Evolutionary conservation across 1,140 invertebrate genomes (phyloP).

Genomic region (Dreissena rostriformis): DNA sequence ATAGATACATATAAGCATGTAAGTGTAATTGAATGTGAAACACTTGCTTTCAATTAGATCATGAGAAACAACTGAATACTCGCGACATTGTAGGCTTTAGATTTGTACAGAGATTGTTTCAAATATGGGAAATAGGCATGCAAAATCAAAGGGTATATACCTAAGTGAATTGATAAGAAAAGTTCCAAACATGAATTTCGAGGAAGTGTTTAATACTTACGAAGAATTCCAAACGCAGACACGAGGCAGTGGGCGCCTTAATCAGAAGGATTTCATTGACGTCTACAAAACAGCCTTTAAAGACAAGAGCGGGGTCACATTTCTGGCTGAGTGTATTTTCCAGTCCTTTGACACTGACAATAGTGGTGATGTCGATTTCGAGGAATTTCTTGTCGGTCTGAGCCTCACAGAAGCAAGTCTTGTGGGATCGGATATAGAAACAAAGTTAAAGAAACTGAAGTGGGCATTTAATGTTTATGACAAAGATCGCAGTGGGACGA

Average conservation of each 20-base stretch:
- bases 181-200: conserved; percentile 39
- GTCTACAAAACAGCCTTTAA: conserved; percentile 39
- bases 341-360: conserved; percentile 36
- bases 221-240: conserved; percentile 18
- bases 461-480: conserved; percentile 51
- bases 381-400: conserved; percentile 46
- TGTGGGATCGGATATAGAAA: not conserved
- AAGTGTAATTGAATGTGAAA: too few species aligned
- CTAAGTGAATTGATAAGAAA: conserved; percentile 23
- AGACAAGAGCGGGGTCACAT: not conserved
- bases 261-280: conserved; percentile 9
- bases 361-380: conserved; percentile 32
- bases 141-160: conserved; percentile 12
- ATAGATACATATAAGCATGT: too few species aligned
- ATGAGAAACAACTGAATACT: too few species aligned
- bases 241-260: conserved; percentile 4
- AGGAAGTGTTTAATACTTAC: conserved; percentile 23
- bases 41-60: too few species aligned
- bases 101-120: too few species aligned
- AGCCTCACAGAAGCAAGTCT: conserved; percentile 24
- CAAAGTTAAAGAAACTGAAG: conserved; percentile 17
- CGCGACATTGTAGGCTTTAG: too few species aligned
- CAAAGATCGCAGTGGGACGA: conserved; percentile 42
- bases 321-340: conserved; percentile 23
- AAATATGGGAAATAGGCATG: too few species aligned